phyloP scores from a whole-genome alignment of 2,113 vertebrate species.

The Engystomops pustulosus region DNA sequence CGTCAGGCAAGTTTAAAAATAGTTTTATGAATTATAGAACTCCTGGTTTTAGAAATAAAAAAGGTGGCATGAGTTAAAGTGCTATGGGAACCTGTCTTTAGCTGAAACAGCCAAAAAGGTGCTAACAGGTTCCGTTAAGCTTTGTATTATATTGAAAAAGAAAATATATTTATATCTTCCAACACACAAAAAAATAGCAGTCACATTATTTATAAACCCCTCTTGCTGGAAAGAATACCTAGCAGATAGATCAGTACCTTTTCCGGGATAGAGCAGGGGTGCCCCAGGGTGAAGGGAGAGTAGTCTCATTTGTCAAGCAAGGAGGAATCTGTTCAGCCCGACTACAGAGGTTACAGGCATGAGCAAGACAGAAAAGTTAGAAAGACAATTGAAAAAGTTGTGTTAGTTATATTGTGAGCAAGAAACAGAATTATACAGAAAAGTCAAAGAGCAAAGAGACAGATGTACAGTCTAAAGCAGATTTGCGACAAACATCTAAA shows the following conservation, averaged over 20 bases:
- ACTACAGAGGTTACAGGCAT: conserved; percentile 86
- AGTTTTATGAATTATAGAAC: too few species aligned
- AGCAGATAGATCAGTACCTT: conserved; percentile 83
- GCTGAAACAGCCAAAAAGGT: too few species aligned
- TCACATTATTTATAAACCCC: neutral
- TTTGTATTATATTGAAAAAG: too few species aligned
- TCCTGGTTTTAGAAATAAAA: too few species aligned
- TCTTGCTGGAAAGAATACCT: neutral
- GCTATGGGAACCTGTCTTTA: too few species aligned
- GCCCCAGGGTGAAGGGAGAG: conserved; percentile 98
- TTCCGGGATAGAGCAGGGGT: conserved; percentile 98
- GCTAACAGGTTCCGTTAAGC: too few species aligned
- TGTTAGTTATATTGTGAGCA: conserved; percentile 76
- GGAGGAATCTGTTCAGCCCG: conserved; percentile 97
- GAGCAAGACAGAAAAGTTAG: conserved; percentile 76
- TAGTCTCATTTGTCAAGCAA: conserved; percentile 98
- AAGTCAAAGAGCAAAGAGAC: neutral
- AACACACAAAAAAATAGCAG: neutral
- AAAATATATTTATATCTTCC: neutral
- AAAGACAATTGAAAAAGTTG: conserved; percentile 70
- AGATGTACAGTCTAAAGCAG: conserved; percentile 23
- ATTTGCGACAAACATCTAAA: neutral
- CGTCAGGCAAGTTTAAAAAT: too few species aligned
- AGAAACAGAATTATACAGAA: conserved; percentile 45
- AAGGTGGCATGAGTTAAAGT: too few species aligned